Evolutionary conservation across 2,888 invertebrate genomes (phyloP).

Genomic region (Heliconius hortense): DNA sequence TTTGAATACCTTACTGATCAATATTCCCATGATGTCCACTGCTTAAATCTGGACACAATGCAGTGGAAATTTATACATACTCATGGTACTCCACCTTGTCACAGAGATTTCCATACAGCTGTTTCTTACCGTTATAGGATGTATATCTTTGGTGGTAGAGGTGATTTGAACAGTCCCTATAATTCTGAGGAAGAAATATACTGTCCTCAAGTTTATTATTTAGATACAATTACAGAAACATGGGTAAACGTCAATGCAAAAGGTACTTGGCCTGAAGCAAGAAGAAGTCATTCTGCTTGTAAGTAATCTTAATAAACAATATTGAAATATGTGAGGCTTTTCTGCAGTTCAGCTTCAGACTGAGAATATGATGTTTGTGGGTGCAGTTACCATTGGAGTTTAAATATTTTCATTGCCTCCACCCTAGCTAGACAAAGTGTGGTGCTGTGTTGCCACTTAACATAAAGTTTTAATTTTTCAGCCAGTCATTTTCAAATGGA

Average conservation of each 20-base stretch:
- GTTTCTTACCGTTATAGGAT: conserved; percentile 88
- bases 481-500: too few species aligned
- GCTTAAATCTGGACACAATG: conserved; percentile 87
- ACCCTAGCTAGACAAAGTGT: too few species aligned
- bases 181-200: conserved; percentile 87
- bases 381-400: too few species aligned
- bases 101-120: conserved; percentile 95
- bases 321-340: background rate
- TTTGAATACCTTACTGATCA: conserved; percentile 92
- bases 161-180: conserved; percentile 83
- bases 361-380: too few species aligned
- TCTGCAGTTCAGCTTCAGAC: too few species aligned
- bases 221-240: conserved; percentile 86
- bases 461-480: too few species aligned
- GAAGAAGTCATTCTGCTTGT: conserved; percentile 96
- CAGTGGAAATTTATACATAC: conserved; percentile 86
- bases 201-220: conserved; percentile 87
- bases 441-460: too few species aligned
- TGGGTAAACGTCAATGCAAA: conserved; percentile 85
- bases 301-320: conserved; percentile 58
- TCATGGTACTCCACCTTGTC: conserved; percentile 85
- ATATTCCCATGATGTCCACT: conserved; percentile 90
- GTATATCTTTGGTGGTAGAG: conserved; percentile 95
- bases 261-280: conserved; percentile 88
- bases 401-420: too few species aligned